Conservation (phyloP, 1,140 invertebrate species). For the Drosophila lacertosa region DNA sequence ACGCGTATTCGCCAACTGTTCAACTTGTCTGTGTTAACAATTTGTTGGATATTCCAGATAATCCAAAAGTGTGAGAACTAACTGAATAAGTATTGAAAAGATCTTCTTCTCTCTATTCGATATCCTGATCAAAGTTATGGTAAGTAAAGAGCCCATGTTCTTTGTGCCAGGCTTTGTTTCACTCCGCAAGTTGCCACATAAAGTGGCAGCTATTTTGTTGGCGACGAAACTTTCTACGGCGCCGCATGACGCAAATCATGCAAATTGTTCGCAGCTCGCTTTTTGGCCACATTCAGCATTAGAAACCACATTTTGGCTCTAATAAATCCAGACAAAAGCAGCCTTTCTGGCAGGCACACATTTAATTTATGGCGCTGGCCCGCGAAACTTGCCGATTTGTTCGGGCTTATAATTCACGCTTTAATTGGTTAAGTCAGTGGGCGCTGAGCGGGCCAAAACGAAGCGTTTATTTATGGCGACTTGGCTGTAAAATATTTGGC, state of each 20-base stretch:
- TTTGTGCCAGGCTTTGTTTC: background rate
- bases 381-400: constrained; percentile 69
- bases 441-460: constrained; percentile 26
- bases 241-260: constrained; percentile 35
- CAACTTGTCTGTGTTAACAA: constrained; percentile 19
- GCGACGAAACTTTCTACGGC: constrained; percentile 43
- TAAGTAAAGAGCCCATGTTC: too few relatives aligned
- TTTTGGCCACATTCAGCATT: constrained; percentile 60
- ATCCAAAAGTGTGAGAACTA: too few relatives aligned
- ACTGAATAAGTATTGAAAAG: too few relatives aligned
- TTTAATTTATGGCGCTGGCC: constrained; percentile 66
- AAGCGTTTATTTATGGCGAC: constrained; percentile 68
- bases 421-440: constrained; percentile 69
- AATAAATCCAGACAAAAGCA: constrained; percentile 72
- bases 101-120: background rate
- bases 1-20: background rate
- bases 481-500: constrained; percentile 80
- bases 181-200: background rate
- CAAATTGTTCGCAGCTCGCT: constrained; percentile 27
- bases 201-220: constrained; percentile 21
- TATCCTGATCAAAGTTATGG: background rate
- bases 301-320: constrained; percentile 66
- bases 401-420: constrained; percentile 76
- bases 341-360: constrained; percentile 73
- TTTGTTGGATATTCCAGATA: too few relatives aligned